These are phyloP conservation scores for Zoroaster sp. DNA, from an alignment of 53 echinoderm and acorn worm species.

Conservation along the genomic window DNA sequence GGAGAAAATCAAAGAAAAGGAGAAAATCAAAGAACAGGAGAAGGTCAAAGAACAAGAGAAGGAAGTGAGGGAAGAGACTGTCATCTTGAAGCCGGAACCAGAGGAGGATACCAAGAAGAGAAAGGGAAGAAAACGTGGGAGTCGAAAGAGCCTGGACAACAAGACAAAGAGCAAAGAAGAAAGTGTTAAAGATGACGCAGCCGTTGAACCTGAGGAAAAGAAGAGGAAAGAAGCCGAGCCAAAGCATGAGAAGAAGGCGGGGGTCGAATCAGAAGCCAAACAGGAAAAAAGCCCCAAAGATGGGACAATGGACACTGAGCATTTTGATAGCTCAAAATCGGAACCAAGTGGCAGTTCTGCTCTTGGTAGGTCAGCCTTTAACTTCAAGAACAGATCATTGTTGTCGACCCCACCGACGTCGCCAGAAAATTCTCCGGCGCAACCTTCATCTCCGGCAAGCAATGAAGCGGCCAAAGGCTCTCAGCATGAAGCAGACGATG, in stretches of 20 bases:
- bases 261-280: constrained; percentile 15
- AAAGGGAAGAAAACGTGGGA: constrained; percentile 71
- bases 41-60: not conserved
- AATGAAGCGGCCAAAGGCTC: constrained; percentile 48
- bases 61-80: constrained; percentile 14
- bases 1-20: no score
- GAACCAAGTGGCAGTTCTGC: constrained; percentile 17
- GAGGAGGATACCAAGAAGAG: constrained; percentile 67
- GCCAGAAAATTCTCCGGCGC: constrained; percentile 76
- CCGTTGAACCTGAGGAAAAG: constrained; percentile 1
- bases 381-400: constrained; percentile 6
- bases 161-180: constrained; percentile 58
- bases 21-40: constrained; percentile 2
- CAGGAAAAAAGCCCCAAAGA: constrained; percentile 42
- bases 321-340: not conserved
- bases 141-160: constrained; percentile 54
- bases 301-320: constrained; percentile 8
- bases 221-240: constrained; percentile 48
- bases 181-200: constrained; percentile 1
- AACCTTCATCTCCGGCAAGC: constrained; percentile 67
- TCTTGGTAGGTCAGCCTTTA: not conserved
- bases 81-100: not conserved
- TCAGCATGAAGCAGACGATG: constrained; percentile 63
- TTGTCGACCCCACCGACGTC: constrained; percentile 88
- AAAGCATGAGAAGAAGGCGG: constrained; percentile 33